These are phyloP conservation scores for Heterodera schachtii DNA, from an alignment of 1,140 invertebrate genomes.

Conservation along the genomic window DNA sequence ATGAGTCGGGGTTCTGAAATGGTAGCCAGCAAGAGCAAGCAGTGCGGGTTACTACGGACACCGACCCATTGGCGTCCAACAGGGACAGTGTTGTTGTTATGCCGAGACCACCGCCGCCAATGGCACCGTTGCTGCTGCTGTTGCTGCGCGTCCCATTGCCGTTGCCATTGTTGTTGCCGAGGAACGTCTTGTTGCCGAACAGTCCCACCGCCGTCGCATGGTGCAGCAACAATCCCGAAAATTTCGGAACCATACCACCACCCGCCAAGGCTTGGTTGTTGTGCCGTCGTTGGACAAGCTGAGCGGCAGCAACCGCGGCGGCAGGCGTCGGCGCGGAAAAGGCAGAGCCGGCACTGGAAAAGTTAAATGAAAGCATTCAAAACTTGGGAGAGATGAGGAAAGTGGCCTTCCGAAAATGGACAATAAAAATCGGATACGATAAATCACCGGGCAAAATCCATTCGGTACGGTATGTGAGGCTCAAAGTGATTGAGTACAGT, in stretches of 20 bases:
- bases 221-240: not conserved
- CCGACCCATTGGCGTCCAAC: slow-evolving; percentile 17
- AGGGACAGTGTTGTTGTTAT: slow-evolving; percentile 18
- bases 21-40: too few relatives aligned
- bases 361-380: not conserved
- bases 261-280: not conserved
- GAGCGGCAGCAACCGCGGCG: not conserved
- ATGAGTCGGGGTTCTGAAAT: too few relatives aligned
- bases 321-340: slow-evolving; percentile 23
- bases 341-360: slow-evolving; percentile 19
- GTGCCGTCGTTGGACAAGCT: slow-evolving; percentile 10
- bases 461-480: not conserved
- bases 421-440: not conserved
- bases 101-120: not conserved
- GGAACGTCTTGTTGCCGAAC: not conserved
- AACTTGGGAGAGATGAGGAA: too few relatives aligned
- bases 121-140: slow-evolving; percentile 14
- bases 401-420: too few relatives aligned
- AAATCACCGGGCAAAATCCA: not conserved
- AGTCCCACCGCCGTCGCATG: not conserved
- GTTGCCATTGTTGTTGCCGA: not conserved
- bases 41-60: too few relatives aligned
- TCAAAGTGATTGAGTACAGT: too few relatives aligned
- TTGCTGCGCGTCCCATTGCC: not conserved
- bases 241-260: not conserved